Evolutionary conservation across 1,140 invertebrate species (phyloP), one percentile per base, ranked within the genome.

Genomic region (Ptiloglossa arizonensis): DNA sequence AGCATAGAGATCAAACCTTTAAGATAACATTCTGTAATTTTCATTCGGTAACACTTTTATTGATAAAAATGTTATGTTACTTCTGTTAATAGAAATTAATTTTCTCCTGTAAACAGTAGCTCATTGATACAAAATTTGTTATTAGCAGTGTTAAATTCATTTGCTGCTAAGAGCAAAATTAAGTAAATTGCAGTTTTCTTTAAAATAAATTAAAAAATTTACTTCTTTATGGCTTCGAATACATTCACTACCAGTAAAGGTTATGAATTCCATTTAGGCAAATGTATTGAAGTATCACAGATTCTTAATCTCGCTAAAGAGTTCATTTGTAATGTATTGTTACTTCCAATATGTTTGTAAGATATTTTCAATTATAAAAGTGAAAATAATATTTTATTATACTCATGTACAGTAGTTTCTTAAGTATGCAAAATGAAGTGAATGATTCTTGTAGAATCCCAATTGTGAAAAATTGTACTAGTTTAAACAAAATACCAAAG

Each of bases 281-380:
- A 71, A 78, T 72, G 78, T 66, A 72, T 78, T 9, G 35, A 35
- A 62, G 24, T 60, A 80, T 80, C 74, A 78, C 67, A 81, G 67
- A 81, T 78, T 81, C 73, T 72, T 66, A 78, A 81, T 81, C 54
- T 71, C 8, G 35, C 59, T 60, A 81, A 75, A 76, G 24, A 76
- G 19, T 9, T 27, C 0, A 54, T 54, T 41, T 2, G 8, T 41
- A 41, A 13, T n/a, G 5, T 17, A 13, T 1, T 17, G 46, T 50
- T 50, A 50, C 19, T 50, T 50, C 6, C 19, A 50, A n/a, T 50
- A 50, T n/a, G 6, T 50, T 50, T n/a, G 46, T n/a, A n/a, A n/a
- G 6, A n/a, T 50, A 19, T n/a, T 50, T 50, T 2, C 46, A 9
- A 35, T 35, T 35, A 5, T 8, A 35, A 35, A 8, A 35, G 35